A percentile compares a stretch with the other conserved stretches of the same genome.
Evolutionary conservation across 2,797 vertebrate species (phyloP).

Genomic region (Amblyopsis hoosieri): DNA sequence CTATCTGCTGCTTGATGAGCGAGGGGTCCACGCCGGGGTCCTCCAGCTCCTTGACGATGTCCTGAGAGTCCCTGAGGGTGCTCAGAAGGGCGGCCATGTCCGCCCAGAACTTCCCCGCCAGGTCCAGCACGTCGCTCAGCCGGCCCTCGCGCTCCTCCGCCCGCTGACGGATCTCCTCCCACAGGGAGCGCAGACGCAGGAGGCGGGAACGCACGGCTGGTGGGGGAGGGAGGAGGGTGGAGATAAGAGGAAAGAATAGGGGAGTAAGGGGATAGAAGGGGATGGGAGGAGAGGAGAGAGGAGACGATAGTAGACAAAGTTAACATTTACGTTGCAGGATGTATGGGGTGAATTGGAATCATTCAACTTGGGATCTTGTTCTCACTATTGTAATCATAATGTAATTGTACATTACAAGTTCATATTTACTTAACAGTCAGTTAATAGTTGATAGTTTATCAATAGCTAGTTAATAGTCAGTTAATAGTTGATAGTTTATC

Average conservation of each 20-base stretch:
- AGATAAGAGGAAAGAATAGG: neutral
- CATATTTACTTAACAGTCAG: no score
- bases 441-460: neutral
- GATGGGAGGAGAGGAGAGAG: neutral
- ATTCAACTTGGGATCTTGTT: no score
- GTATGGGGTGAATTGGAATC: no score
- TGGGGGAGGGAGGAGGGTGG: neutral
- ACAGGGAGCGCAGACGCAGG: slow-evolving; percentile 91
- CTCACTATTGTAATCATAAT: no score
- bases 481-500: no score
- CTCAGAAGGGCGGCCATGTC: slow-evolving; percentile 95
- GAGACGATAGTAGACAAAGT: neutral
- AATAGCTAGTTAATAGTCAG: no score
- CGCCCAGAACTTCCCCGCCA: slow-evolving; percentile 97
- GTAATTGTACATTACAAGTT: no score
- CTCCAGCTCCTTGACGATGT: slow-evolving; percentile 94
- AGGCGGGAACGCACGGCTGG: slow-evolving; percentile 84
- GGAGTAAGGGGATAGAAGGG: neutral
- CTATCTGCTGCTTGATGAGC: slow-evolving; percentile 98
- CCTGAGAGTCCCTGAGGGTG: slow-evolving; percentile 94
- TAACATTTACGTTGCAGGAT: no score
- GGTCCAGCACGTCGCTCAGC: slow-evolving; percentile 92
- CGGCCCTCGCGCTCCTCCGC: slow-evolving; percentile 93
- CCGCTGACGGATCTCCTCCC: slow-evolving; percentile 96
- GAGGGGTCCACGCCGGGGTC: slow-evolving; percentile 97